A percentile compares a stretch with the other conserved stretches of the same genome.
Evolutionary conservation across 2,113 vertebrate species (phyloP).

Genomic region (Paracanthobrama guichenoti): DNA sequence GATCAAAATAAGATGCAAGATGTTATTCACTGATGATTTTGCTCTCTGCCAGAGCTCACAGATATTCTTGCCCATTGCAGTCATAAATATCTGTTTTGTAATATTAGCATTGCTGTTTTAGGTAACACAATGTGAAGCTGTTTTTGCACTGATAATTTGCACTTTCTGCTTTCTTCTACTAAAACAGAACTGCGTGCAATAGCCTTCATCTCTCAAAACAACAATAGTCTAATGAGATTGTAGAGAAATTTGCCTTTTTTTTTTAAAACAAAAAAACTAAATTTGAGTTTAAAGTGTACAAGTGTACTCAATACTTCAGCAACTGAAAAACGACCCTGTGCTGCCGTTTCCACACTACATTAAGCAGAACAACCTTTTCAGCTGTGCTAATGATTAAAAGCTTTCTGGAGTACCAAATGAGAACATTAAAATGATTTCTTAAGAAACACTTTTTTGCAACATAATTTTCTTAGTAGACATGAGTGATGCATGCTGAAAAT

Average conservation of each 20-base stretch:
- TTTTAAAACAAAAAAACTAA: not conserved
- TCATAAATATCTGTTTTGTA: not conserved
- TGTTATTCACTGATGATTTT: not conserved
- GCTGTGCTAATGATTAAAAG: not conserved
- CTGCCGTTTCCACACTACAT: conserved; percentile 3
- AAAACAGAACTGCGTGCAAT: not conserved
- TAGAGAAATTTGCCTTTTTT: not conserved
- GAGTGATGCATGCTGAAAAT: not conserved
- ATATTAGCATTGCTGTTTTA: not conserved
- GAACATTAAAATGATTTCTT: not conserved
- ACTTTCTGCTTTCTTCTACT: not conserved
- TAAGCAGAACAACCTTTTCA: not conserved
- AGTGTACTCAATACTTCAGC: not conserved
- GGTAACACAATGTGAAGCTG: not conserved
- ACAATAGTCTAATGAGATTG: not conserved
- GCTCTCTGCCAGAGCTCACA: not conserved
- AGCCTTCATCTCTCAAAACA: not conserved
- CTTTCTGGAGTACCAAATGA: not conserved
- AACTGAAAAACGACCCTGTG: not conserved
- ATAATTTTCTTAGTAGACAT: not conserved
- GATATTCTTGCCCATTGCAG: not conserved
- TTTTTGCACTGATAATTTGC: not conserved
- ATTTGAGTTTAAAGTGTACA: not conserved
- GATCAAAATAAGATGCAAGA: not conserved
- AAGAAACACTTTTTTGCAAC: not conserved